A percentile compares a stretch with the other conserved stretches of the same genome.
Evolutionary conservation across 2,113 vertebrate genomes (phyloP).

Genomic region (Hipposideros armiger): DNA sequence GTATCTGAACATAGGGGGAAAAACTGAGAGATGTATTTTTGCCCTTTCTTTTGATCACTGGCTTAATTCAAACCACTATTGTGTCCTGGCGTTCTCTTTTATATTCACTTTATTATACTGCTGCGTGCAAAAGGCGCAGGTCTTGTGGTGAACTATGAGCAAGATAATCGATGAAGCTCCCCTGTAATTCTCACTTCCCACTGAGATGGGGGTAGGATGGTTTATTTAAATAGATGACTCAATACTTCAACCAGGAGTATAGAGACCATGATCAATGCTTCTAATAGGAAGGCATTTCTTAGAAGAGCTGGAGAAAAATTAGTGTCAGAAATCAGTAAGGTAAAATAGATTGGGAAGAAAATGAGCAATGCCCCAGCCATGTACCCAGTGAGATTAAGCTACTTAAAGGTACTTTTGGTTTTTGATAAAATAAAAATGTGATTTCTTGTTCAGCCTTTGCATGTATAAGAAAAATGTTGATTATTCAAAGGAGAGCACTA

Average conservation of each 20-base stretch:
- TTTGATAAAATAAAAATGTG: background rate
- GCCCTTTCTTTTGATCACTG: background rate
- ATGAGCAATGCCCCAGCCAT: background rate
- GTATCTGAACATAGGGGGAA: background rate
- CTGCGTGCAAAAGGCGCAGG: too few species aligned
- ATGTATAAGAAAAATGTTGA: background rate
- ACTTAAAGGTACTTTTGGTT: background rate
- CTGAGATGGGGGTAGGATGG: background rate
- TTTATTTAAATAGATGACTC: conserved; percentile 31
- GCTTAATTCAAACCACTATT: background rate
- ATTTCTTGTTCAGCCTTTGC: background rate
- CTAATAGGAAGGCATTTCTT: conserved; percentile 34
- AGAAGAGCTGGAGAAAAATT: conserved; percentile 50
- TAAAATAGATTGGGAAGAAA: background rate
- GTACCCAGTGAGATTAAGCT: background rate
- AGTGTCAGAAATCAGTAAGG: conserved; percentile 51
- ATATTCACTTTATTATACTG: background rate
- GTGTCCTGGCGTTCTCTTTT: background rate
- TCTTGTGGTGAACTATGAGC: background rate
- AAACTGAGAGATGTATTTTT: background rate
- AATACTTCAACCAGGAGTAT: background rate
- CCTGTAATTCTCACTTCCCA: background rate
- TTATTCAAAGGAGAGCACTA: background rate
- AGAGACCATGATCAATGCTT: conserved; percentile 19
- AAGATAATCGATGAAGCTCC: background rate